A percentile compares a stretch with the other conserved stretches of the same genome.
Conservation (phyloP, 2,888 invertebrate species). For the Esperia sulphurella region DNA sequence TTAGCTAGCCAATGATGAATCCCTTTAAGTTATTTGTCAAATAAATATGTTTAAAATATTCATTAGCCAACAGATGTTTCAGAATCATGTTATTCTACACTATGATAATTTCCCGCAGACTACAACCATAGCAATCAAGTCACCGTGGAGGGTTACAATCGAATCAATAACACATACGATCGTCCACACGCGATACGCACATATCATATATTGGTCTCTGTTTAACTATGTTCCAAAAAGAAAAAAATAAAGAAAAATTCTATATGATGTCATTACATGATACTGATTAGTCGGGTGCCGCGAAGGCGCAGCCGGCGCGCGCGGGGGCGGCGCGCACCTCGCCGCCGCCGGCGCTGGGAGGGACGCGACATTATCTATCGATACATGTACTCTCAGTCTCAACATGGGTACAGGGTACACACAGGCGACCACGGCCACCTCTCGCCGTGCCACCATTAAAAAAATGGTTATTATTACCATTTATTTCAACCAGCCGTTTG, state of each 20-base stretch:
- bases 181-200: conserved; percentile 76
- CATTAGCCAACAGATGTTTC: no score
- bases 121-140: conserved; percentile 30
- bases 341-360: conserved; percentile 45
- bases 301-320: conserved; percentile 39
- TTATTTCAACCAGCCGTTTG: no score
- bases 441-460: no score
- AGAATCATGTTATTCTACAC: no score
- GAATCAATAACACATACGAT: conserved; percentile 67
- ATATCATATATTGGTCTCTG: conserved; percentile 71
- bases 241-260: conserved; percentile 63
- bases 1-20: no score
- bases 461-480: no score
- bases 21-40: no score
- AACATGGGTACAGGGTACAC: no score
- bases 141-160: conserved; percentile 48
- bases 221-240: conserved; percentile 69
- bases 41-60: no score
- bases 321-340: conserved; percentile 10
- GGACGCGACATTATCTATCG: conserved; percentile 32
- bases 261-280: conserved; percentile 73
- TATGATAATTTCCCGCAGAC: no score
- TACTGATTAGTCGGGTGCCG: conserved; percentile 53
- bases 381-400: no score
- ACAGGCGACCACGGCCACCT: no score